Evolutionary conservation across 1,140 invertebrate genomes (phyloP), one percentile per base, ranked within the genome.

Genomic region (Drosophila tsacasi): DNA sequence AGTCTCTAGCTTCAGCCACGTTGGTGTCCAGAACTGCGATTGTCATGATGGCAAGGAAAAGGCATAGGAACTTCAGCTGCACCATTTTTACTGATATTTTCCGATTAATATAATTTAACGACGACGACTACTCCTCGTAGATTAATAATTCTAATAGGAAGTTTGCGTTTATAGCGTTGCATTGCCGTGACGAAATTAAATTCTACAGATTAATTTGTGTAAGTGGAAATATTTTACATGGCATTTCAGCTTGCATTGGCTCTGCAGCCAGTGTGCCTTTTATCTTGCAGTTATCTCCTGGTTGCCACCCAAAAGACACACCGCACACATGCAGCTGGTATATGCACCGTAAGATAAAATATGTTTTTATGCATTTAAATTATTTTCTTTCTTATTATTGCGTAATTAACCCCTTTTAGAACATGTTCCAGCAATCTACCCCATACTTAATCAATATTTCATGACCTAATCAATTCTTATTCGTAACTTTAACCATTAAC

Each of bases 181-280:
- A 75, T 65, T 47, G 52, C 50, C 57, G 75, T 66, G 71, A 71
- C 72, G 61, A 90, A 90, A 90, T 85, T 79, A 90, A 85, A 90
- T 90, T 85, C 67, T 82, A 85, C 81, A 90, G 85, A 91, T 90
- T 90, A 90, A 90, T 90, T 90, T 90, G 85, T 90, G 85, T 90
- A 90, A 90, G 85, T 90, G 85, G 86, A 90, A 90, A 91, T 86
- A 82, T 90, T 90, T 90, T 90, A 85, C 85, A 90, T 90, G 85
- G 85, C 85, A 90, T 86, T 90, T 90, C 90, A 90, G 84, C 85
- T 81, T 84, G 78, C 74, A 63, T 62, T 74, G 57, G 58, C 71
- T 39, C 47, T 39, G 59, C 44, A 49, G 60, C 72, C 58, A 64
- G 58, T 54, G 74, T 59, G 74, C 25, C 69, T 50, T 72, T 67